Percentiles rank a stretch among this genome's conserved stretches.
Evolutionary conservation across 2,797 vertebrate genomes (phyloP).

Genomic region (Thaleichthys pacificus): DNA sequence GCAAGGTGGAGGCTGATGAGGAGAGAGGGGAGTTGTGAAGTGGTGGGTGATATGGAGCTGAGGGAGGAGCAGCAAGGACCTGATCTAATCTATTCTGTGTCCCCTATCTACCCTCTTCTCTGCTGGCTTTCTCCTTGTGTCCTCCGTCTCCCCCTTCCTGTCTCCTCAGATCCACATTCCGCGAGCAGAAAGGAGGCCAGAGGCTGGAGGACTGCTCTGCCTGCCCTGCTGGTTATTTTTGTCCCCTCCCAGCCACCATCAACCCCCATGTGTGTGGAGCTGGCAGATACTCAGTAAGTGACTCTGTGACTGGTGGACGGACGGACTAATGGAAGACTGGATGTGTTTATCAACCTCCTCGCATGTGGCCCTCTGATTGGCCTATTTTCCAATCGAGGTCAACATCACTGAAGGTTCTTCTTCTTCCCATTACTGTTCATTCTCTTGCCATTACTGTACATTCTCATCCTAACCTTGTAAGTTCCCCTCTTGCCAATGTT

Average conservation of each 20-base stretch:
- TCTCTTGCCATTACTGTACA: too few species aligned
- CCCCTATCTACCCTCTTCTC: too few species aligned
- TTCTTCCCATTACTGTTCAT: too few species aligned
- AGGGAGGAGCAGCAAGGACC: neutral
- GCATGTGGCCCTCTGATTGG: constrained; percentile 36
- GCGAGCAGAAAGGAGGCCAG: constrained; percentile 68
- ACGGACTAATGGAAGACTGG: constrained; percentile 38
- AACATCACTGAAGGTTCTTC: neutral
- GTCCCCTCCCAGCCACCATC: constrained; percentile 80
- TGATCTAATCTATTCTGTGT: neutral
- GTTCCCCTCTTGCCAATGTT: too few species aligned
- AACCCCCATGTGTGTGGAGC: constrained; percentile 77
- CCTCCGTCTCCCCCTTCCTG: neutral
- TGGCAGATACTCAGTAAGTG: constrained; percentile 89
- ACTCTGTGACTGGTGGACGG: constrained; percentile 35
- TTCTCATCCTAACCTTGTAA: too few species aligned
- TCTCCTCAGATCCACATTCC: constrained; percentile 77
- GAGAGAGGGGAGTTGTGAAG: neutral
- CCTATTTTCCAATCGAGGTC: constrained; percentile 39
- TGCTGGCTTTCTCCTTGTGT: too few species aligned
- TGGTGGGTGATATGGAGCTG: neutral
- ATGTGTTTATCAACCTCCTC: constrained; percentile 33
- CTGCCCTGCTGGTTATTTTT: constrained; percentile 85
- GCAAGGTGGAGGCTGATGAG: neutral
- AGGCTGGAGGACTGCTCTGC: constrained; percentile 74